Evolutionary conservation across 2,113 vertebrate genomes (phyloP), one percentile per base, ranked within the genome.

Genomic region (Odontophorus gujanensis): DNA sequence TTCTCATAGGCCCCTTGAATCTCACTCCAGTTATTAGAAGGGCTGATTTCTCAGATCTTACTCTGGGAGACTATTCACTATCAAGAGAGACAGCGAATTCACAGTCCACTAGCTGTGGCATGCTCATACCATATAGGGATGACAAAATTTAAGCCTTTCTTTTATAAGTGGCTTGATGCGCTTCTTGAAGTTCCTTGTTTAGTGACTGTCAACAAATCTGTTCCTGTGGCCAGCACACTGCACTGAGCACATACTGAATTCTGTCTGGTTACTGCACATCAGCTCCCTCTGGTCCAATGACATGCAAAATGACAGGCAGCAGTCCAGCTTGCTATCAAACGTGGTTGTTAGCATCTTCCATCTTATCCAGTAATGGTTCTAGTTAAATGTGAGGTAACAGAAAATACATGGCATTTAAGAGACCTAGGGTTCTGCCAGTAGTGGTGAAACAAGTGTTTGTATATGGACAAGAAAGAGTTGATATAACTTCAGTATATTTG

Each of bases 201-300:
- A 6, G 51, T 48, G 40, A 38, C 48, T 81, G 38, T 36, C 57
- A 66, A 32, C 18, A 38, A 21, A 32, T 11, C 36, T 69, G 40
- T 50, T 48, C 8, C 65, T 50, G 57, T 2, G 22, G 47, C 21
- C 59, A 72, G 61, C 7, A 30, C 0, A 0, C 50, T 55, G 36
- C 32, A 62, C 48, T 0, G 0, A 65, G 53, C 9, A 4, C 55
- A 34, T 0, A 1, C 22, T 47, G 21, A 42, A 1, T 0, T 36
- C 22, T 22, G 45, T 16, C 38, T 84, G 36, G 36, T 71, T 48
- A 15, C 42, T 71, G 13, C 30, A 18, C 47, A 12, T 74, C 65
- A 71, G 17, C 30, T 87, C 50, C 68, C 45, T 69, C 34, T 18
- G 22, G 19, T 40, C 36, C 30, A 2, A 13, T 20, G 55, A 62